Evolutionary conservation across 2,888 invertebrate species (phyloP).

Genomic region (Watsonalla cultraria): DNA sequence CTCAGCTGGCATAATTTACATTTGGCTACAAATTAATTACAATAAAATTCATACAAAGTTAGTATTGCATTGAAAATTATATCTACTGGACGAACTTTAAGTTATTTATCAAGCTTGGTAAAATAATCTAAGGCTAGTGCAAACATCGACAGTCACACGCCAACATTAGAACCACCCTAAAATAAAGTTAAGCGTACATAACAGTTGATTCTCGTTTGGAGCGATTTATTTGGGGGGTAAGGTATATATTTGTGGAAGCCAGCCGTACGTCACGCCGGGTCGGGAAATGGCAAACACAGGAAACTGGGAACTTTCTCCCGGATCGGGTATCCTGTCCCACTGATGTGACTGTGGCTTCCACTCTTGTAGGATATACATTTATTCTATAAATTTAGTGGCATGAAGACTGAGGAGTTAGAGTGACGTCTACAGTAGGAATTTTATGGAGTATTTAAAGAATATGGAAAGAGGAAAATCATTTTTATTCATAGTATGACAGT

Average conservation of each 20-base stretch:
- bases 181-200: constrained; percentile 21
- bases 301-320: constrained; percentile 71
- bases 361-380: constrained; percentile 9
- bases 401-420: too few species aligned
- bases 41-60: too few species aligned
- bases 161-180: constrained; percentile 4
- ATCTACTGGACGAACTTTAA: too few species aligned
- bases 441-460: too few species aligned
- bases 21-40: too few species aligned
- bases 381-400: neutral
- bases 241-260: constrained; percentile 61
- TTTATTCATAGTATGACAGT: too few species aligned
- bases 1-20: too few species aligned
- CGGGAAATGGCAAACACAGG: constrained; percentile 68
- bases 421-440: too few species aligned
- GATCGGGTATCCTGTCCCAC: constrained; percentile 40
- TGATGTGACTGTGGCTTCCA: constrained; percentile 40
- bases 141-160: constrained; percentile 1
- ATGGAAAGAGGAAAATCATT: too few species aligned
- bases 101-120: too few species aligned
- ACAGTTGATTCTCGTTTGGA: constrained; percentile 51
- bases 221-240: constrained; percentile 55
- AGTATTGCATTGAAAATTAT: too few species aligned
- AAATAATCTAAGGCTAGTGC: too few species aligned
- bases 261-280: constrained; percentile 42